phyloP scores from a whole-genome alignment of 1,140 invertebrate species.

The Drosophila insularis region DNA sequence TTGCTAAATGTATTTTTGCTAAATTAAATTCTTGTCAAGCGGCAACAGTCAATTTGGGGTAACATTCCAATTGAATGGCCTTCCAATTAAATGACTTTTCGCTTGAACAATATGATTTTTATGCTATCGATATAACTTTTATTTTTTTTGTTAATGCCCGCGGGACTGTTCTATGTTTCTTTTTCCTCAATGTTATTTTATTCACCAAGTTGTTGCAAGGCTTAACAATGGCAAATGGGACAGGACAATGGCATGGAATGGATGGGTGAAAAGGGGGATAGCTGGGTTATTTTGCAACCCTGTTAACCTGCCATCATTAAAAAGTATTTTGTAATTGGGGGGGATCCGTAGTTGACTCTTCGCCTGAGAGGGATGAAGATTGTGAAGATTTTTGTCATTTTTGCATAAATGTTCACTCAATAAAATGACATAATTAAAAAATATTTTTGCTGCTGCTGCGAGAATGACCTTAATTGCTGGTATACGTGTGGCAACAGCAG shows the following conservation, averaged over 20 bases:
- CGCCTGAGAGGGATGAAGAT: conserved; percentile 7
- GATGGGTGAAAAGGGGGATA: no score
- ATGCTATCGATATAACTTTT: background rate
- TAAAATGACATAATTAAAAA: conserved; percentile 79
- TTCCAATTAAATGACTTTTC: conserved; percentile 10
- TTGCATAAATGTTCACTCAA: conserved; percentile 74
- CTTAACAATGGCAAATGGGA: background rate
- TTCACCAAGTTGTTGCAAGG: background rate
- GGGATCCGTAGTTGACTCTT: background rate
- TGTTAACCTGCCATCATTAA: conserved; percentile 45
- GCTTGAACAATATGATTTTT: conserved; percentile 2
- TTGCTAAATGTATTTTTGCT: conserved; percentile 46
- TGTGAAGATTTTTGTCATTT: conserved; percentile 55
- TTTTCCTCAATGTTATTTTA: background rate
- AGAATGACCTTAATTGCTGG: conserved; percentile 75
- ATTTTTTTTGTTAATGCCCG: background rate
- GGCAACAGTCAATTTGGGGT: conserved; percentile 4
- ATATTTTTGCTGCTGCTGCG: conserved; percentile 52
- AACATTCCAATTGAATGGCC: conserved; percentile 36
- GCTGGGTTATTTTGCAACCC: conserved; percentile 15
- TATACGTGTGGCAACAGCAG: conserved; percentile 60
- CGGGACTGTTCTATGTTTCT: background rate
- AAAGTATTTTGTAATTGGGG: conserved; percentile 15
- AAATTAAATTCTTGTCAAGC: conserved; percentile 52
- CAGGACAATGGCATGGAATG: background rate